Evolutionary conservation across 2,113 vertebrate species (phyloP), one percentile per base, ranked within the genome.

Genomic region (Menura novaehollandiae): DNA sequence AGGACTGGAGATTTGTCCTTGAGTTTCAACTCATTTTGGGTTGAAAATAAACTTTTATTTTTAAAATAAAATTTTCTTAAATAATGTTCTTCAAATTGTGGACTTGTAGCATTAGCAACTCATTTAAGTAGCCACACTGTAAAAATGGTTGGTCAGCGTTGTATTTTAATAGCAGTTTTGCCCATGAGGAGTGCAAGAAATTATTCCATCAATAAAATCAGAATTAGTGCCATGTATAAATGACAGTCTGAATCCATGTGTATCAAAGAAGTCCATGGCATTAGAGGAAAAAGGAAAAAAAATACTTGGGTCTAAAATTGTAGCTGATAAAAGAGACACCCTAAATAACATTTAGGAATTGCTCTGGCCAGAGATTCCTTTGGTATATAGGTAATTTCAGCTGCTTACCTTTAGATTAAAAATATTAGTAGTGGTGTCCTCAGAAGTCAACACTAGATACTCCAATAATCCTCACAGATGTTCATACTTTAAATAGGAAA

Each of bases 401-500:
- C 51, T 83, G n/a, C 83, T 89, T 89, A 73, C 39, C 37, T 88
- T 84, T 78, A 75, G 30, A 71, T 63, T 79, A 88, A 67, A 85
- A 83, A 68, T 82, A 71, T 5, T 75, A 66, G 5, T 71, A 39
- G 35, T 51, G 23, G 11, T 44, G 8, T 68, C 80, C 63, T 87
- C 24, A 58, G 6, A 88, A 64, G 41, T 75, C 74, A 85, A 67
- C 32, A 75, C 13, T 32, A 84, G 47, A 49, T 81, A 83, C 28
- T 69, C 35, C 41, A 91, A 9, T 84, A 91, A 86, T 89, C 63
- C 72, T 85, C 63, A 76, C 72, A 95, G 62, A 90, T 89, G 68
- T 89, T 86, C 44, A 37, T 73, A 84, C 37, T 94, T 90, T 90
- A 91, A 89, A 82, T 60, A 95, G 49, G 35, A 85, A 30, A 95